Evolutionary conservation across 30 jellyfish, hydroid and myxozoan species (phyloP).

Genomic region (Euphysa ruthae): DNA sequence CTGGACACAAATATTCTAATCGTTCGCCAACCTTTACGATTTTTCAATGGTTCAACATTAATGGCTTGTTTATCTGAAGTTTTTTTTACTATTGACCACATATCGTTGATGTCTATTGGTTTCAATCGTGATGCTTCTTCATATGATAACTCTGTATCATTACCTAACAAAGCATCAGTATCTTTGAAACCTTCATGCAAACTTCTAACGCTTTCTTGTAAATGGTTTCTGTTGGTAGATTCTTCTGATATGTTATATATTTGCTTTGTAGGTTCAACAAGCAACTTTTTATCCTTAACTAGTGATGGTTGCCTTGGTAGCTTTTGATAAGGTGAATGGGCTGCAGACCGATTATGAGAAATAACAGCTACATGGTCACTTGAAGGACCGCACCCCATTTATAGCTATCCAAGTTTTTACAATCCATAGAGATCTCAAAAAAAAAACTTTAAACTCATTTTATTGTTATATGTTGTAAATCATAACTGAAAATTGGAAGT

Average conservation of each 20-base stretch:
- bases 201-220: neutral
- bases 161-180: neutral
- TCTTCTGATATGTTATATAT: neutral
- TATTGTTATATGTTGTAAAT: no score
- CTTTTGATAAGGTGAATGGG: no score
- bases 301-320: neutral
- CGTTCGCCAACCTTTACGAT: conserved; percentile 99
- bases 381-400: conserved; percentile 38
- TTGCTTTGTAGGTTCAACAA: neutral
- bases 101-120: conserved; percentile 62
- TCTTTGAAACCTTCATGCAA: neutral
- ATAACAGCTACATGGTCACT: conserved; percentile 1
- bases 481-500: no score
- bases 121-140: conserved; percentile 29
- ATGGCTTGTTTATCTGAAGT: conserved; percentile 71
- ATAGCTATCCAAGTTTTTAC: neutral
- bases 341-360: conserved; percentile 14
- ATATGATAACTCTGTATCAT: conserved; percentile 3
- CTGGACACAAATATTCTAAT: conserved; percentile 90
- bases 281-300: neutral
- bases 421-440: no score
- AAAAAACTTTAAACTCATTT: no score
- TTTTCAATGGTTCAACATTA: conserved; percentile 75
- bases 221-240: neutral
- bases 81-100: conserved; percentile 97